Conservation (phyloP, 1,140 invertebrate species). For the Apocrypta bakeri region DNA sequence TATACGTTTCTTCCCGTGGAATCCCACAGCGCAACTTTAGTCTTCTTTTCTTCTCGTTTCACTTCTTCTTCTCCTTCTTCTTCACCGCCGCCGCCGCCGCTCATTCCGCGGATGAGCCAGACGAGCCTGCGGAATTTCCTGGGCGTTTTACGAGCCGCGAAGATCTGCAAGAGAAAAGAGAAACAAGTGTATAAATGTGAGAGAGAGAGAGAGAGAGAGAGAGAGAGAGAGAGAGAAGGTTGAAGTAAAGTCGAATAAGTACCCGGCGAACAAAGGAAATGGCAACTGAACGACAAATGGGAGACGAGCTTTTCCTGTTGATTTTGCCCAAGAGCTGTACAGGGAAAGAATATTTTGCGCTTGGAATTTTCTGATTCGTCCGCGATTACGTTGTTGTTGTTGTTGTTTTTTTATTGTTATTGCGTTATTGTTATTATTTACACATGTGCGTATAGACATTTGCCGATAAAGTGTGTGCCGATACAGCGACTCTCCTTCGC, state of each 20-base stretch:
- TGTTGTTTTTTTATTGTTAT: too few relatives aligned
- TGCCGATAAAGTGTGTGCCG: too few relatives aligned
- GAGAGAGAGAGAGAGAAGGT: background rate
- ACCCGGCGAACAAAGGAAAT: background rate
- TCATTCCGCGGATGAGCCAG: background rate
- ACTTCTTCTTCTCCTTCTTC: background rate
- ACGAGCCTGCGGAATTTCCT: background rate
- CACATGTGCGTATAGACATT: too few relatives aligned
- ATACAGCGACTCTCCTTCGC: too few relatives aligned
- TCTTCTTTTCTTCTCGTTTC: background rate
- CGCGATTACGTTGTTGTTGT: too few relatives aligned
- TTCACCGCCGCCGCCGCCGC: too few relatives aligned
- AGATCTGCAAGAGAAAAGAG: background rate
- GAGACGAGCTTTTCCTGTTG: background rate
- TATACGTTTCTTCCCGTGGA: slow-evolving; percentile 9
- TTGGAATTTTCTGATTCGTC: too few relatives aligned
- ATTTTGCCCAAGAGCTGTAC: background rate
- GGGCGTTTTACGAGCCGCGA: slow-evolving; percentile 24
- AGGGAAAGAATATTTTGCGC: background rate
- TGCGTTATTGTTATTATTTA: too few relatives aligned
- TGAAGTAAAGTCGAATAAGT: background rate
- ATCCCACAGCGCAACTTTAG: background rate
- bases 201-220: background rate
- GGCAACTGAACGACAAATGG: background rate
- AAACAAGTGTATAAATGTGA: too few relatives aligned